Evolutionary conservation across 2,797 vertebrate species (phyloP).

Genomic region (Scleropages formosus): DNA sequence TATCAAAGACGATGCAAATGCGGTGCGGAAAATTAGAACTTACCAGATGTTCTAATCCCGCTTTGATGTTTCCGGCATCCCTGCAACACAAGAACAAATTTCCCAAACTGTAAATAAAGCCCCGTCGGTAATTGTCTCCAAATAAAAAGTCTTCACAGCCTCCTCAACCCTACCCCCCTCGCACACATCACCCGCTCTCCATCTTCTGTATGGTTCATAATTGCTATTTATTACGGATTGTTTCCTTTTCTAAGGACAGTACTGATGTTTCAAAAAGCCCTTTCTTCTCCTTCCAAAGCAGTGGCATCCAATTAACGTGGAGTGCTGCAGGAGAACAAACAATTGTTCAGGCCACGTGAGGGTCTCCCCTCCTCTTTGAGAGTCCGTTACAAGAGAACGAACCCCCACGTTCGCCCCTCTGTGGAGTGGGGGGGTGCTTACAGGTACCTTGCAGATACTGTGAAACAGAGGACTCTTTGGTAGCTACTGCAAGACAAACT

Average conservation of each 20-base stretch:
- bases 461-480: not conserved
- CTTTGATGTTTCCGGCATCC: constrained; percentile 86
- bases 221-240: constrained; percentile 35
- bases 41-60: constrained; percentile 98
- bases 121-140: constrained; percentile 47
- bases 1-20: constrained; percentile 85
- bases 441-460: not conserved
- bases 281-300: constrained; percentile 32
- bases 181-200: not conserved
- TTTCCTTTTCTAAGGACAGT: constrained; percentile 29
- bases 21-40: constrained; percentile 84
- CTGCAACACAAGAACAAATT: constrained; percentile 93
- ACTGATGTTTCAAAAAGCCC: constrained; percentile 27
- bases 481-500: constrained; percentile 24
- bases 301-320: constrained; percentile 29
- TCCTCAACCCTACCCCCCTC: constrained; percentile 10
- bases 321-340: constrained; percentile 35
- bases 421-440: constrained; percentile 27
- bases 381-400: constrained; percentile 20
- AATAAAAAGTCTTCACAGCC: constrained; percentile 36
- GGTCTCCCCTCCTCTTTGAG: constrained; percentile 10
- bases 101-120: constrained; percentile 78
- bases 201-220: constrained; percentile 22
- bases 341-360: constrained; percentile 25
- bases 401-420: not conserved